Evolutionary conservation across 2,888 invertebrate species (phyloP).

Genomic region (Lomographa bimaculata): DNA sequence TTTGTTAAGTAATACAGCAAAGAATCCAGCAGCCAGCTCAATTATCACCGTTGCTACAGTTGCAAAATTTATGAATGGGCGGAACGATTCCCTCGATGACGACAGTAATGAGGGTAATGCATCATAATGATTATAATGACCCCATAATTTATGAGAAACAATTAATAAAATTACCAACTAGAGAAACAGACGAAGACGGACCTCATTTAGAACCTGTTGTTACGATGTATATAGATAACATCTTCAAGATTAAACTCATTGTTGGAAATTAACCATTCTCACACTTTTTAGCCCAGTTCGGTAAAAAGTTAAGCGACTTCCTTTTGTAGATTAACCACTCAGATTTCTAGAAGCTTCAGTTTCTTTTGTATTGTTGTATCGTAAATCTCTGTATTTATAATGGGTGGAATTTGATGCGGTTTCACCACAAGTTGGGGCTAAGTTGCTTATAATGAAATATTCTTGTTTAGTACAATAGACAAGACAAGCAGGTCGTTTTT

Average conservation of each 20-base stretch:
- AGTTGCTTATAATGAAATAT: no score
- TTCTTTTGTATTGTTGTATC: conserved; percentile 4
- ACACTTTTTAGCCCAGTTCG: conserved; percentile 23
- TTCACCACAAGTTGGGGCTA: no score
- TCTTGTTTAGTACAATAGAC: no score
- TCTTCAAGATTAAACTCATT: conserved; percentile 22
- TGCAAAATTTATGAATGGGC: no score
- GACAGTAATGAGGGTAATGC: not conserved
- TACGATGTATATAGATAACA: conserved; percentile 17
- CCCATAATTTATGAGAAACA: conserved; percentile 5
- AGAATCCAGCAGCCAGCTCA: no score
- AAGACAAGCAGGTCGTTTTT: no score
- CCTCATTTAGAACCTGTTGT: conserved; percentile 8
- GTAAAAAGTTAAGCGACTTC: conserved; percentile 18
- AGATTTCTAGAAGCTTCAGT: conserved; percentile 2
- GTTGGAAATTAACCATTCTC: conserved; percentile 17
- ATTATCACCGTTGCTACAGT: no score
- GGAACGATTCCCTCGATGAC: no score
- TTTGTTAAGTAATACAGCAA: no score
- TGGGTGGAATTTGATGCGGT: no score
- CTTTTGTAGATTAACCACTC: conserved; percentile 11
- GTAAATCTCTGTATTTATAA: no score
- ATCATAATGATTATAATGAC: conserved; percentile 4
- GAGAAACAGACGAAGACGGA: conserved; percentile 10
- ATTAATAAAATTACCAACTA: conserved; percentile 9